phyloP scores from a whole-genome alignment of 2,797 vertebrate species.

The Crypturellus tataupa region DNA sequence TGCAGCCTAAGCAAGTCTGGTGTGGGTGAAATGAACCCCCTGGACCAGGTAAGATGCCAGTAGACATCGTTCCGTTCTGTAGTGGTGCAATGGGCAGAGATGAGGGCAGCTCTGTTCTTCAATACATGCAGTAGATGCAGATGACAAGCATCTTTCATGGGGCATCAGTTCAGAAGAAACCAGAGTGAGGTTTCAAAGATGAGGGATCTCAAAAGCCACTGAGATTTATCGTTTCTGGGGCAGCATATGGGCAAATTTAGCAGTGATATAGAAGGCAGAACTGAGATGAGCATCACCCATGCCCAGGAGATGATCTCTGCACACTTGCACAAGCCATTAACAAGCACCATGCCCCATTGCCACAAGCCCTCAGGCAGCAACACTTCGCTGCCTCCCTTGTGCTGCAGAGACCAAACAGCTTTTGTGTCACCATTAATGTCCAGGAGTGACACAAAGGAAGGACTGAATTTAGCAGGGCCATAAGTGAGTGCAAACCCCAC shows the following conservation, averaged over 20 bases:
- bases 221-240: background rate
- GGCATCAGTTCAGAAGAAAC: background rate
- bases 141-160: background rate
- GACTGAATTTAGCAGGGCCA: background rate
- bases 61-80: background rate
- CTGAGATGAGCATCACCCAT: background rate
- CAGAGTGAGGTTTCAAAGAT: background rate
- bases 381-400: background rate
- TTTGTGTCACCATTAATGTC: rapidly evolving
- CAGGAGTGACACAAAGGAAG: background rate
- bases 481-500: background rate
- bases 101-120: background rate
- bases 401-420: background rate
- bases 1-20: background rate
- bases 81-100: rapidly evolving
- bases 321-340: background rate
- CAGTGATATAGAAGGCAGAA: rapidly evolving
- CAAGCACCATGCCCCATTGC: background rate
- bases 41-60: background rate
- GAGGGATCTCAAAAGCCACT: background rate
- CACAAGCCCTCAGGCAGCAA: background rate
- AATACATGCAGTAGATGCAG: background rate
- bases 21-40: background rate
- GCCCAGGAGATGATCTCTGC: background rate
- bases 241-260: background rate